Conservation (phyloP, 2,113 vertebrate genomes). For the Osmerus eperlanus region DNA sequence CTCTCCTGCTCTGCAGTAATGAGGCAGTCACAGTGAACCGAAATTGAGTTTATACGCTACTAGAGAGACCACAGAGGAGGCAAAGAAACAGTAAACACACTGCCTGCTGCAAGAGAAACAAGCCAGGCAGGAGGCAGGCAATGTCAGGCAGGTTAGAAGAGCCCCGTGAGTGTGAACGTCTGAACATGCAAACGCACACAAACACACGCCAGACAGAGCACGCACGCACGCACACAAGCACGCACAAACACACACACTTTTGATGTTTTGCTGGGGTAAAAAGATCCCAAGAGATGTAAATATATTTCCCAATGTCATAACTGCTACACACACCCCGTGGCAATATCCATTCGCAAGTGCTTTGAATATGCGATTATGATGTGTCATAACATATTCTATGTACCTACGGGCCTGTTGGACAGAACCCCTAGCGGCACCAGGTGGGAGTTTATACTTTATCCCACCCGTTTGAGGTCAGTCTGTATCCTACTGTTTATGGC, state of each 20-base stretch:
- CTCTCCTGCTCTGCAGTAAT: constrained; percentile 1
- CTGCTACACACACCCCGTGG: constrained; percentile 20
- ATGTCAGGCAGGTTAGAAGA: constrained; percentile 25
- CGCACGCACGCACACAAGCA: neutral
- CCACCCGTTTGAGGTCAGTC: constrained; percentile 4
- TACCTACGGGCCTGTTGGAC: neutral
- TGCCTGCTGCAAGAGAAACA: neutral
- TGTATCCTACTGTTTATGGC: neutral
- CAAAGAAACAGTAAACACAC: neutral
- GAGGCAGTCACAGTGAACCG: neutral
- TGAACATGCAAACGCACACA: neutral
- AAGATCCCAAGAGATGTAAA: constrained; percentile 20
- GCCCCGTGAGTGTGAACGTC: constrained; percentile 7
- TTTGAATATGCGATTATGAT: constrained; percentile 30
- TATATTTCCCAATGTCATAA: constrained; percentile 34
- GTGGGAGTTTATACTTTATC: neutral
- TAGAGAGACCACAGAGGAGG: constrained; percentile 5
- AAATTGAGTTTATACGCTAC: neutral
- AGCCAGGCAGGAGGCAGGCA: neutral
- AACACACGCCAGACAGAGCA: neutral
- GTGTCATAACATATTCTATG: constrained; percentile 19
- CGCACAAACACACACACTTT: neutral
- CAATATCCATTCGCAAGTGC: constrained; percentile 19
- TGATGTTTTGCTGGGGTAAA: neutral
- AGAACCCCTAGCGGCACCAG: neutral